Evolutionary conservation across 2,797 vertebrate species (phyloP).

Genomic region (Astyanax mexicanus): DNA sequence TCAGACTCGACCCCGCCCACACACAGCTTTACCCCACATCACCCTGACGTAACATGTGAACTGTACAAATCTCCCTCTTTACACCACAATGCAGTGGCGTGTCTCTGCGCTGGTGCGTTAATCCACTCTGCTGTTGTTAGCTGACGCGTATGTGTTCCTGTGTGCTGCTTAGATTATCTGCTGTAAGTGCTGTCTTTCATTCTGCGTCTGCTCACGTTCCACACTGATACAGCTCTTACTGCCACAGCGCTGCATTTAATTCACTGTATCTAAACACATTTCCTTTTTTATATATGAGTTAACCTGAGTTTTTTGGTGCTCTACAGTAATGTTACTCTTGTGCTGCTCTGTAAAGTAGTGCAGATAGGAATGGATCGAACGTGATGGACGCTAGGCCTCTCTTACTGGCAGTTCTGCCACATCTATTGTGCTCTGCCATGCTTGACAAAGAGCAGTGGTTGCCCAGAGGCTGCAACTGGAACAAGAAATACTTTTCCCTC

Average conservation of each 20-base stretch:
- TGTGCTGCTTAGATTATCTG: background rate
- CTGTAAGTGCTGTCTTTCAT: background rate
- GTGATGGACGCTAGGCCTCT: background rate
- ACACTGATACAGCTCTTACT: background rate
- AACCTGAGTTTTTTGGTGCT: no score
- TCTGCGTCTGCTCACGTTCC: constrained; percentile 16
- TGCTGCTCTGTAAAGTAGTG: background rate
- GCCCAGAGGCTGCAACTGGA: background rate
- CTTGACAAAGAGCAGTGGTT: constrained; percentile 8
- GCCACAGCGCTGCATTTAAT: background rate
- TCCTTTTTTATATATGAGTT: no score
- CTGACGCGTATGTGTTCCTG: background rate
- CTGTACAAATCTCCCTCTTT: background rate
- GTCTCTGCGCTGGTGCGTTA: background rate
- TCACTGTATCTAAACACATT: background rate
- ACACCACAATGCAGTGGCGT: background rate
- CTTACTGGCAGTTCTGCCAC: background rate
- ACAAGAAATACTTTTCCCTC: background rate
- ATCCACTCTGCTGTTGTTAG: background rate
- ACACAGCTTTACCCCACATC: background rate
- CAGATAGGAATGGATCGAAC: background rate
- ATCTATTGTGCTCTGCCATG: background rate
- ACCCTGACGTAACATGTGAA: background rate
- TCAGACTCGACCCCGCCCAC: background rate
- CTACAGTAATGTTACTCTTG: no score